Evolutionary conservation across 2,888 invertebrate species (phyloP).

Genomic region (Psylliodes chrysocephalus): DNA sequence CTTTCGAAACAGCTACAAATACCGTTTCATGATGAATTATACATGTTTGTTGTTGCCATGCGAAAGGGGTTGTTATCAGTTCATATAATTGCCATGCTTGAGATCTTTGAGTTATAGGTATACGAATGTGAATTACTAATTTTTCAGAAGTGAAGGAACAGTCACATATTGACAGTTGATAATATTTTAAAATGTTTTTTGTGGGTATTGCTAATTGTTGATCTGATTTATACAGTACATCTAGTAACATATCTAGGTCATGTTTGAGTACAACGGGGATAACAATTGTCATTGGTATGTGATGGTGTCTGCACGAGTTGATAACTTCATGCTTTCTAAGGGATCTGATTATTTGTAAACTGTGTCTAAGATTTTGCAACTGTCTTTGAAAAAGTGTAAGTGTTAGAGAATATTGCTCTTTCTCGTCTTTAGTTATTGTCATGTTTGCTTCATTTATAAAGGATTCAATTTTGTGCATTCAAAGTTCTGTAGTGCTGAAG

Average conservation of each 20-base stretch:
- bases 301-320: slow-evolving; percentile 29
- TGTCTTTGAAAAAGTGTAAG: not conserved
- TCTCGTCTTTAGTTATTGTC: not conserved
- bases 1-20: slow-evolving; percentile 26
- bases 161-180: slow-evolving; percentile 37
- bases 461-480: not conserved
- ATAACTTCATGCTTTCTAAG: slow-evolving; percentile 5
- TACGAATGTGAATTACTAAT: slow-evolving; percentile 22
- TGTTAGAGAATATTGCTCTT: not conserved
- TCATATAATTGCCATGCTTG: slow-evolving; percentile 35
- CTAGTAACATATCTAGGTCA: slow-evolving; percentile 25
- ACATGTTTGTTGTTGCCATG: slow-evolving; percentile 38
- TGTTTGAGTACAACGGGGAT: slow-evolving; percentile 19
- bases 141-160: slow-evolving; percentile 26
- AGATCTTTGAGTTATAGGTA: slow-evolving; percentile 28
- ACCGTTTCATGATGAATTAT: slow-evolving; percentile 30
- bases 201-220: slow-evolving; percentile 29
- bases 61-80: slow-evolving; percentile 35
- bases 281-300: slow-evolving; percentile 8
- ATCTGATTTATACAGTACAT: slow-evolving; percentile 3
- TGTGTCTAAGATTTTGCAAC: too few species aligned
- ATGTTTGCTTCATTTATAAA: not conserved
- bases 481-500: not conserved
- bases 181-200: slow-evolving; percentile 22
- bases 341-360: not conserved